These are phyloP conservation scores for Lepidonotus clava DNA, from an alignment of 2,888 invertebrate genomes.

Conservation along the genomic window DNA sequence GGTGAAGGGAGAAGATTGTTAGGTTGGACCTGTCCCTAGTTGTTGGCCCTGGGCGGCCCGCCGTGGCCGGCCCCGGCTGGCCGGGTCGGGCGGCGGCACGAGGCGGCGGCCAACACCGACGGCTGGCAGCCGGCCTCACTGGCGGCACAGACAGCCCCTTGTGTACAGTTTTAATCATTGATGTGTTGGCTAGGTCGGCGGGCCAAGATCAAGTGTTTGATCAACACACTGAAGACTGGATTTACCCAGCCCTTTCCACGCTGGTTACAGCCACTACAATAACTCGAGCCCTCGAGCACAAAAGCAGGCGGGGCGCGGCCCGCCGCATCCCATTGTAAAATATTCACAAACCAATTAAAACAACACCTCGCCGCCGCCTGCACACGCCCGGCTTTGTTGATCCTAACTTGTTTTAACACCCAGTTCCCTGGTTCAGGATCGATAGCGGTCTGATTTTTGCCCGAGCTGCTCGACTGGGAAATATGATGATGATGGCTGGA, in stretches of 20 bases:
- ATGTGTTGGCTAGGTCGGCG: neutral
- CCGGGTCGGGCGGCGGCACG: neutral
- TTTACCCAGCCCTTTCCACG: neutral
- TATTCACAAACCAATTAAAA: neutral
- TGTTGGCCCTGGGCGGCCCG: neutral
- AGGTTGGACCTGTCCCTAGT: too few species aligned
- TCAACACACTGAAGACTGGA: constrained; percentile 9
- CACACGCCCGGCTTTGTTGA: neutral
- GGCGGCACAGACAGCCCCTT: neutral
- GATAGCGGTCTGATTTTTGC: neutral
- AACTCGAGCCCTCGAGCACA: neutral
- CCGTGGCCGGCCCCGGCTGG: neutral
- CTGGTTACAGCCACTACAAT: neutral
- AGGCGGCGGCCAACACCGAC: neutral
- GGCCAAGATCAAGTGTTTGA: constrained; percentile 42
- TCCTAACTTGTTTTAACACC: too few species aligned
- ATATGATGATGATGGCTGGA: too few species aligned
- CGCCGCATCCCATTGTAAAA: too few species aligned
- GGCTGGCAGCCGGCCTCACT: neutral
- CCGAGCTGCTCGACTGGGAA: too few species aligned
- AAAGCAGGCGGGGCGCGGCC: neutral
- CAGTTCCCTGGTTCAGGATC: neutral
- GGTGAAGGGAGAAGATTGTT: too few species aligned
- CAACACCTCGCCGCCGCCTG: neutral
- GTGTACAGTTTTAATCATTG: neutral